Evolutionary conservation across 2,888 invertebrate genomes (phyloP), one percentile per base, ranked within the genome.

Genomic region (Phragmatobia fuliginosa): DNA sequence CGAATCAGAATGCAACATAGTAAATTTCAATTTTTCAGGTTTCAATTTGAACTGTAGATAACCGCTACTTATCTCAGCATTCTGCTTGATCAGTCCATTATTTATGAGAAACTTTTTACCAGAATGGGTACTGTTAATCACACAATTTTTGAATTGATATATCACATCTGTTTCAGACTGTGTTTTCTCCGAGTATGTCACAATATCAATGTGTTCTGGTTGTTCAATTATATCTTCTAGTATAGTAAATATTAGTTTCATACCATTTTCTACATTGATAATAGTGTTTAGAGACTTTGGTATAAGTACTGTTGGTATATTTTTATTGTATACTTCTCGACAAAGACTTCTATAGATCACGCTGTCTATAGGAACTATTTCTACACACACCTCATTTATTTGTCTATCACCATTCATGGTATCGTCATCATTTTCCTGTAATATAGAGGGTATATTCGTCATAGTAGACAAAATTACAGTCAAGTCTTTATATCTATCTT

Each of bases 71-170:
- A 94, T 91, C 73, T 91, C 87, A 2, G 79, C 80, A 74, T 96
- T 94, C 68, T 95, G 91, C 70, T 96, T 92, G 0, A 92, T 87
- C 75, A 96, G 88, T 18, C 92, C 90, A 66, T 96, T 91, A 85
- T 96, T 97, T 36, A 97, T 91, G 2, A 96, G 81, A 62, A 96
- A 90, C 84, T 92, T 92, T 76, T 94, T 91, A 3, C 94, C 91
- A 1, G 92, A 93, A 83, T 91, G 92, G 70, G 95, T 95, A 75
- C 87, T 93, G 25, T 94, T 90, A 31, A 95, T 92, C 1, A 96
- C 92, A 83, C 93, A 96, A 68, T 87, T 89, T 82, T 96, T 96
- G 78, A 96, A 96, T 36, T 86, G 91, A 68, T 95, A 92, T 70
- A 96, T 86, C 21, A 94, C 83, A 64, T 92, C 90, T 2, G 73